Evolutionary conservation across 2,113 vertebrate species (phyloP), one percentile per base, ranked within the genome.

Genomic region (Illadopsis cleaveri): DNA sequence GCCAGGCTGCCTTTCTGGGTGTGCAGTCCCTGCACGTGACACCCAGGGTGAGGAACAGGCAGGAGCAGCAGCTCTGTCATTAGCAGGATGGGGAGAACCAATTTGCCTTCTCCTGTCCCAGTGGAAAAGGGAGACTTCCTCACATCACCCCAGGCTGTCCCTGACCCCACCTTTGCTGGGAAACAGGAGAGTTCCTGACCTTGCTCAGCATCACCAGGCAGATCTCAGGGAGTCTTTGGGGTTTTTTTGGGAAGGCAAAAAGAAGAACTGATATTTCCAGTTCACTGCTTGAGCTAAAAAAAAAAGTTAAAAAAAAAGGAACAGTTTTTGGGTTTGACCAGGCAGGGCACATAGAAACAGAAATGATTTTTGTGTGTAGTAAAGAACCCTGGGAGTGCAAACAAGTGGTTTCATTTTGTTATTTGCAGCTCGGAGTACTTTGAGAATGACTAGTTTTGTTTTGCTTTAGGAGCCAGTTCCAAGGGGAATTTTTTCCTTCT

Each of bases 381-480:
- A 8, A 53, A 62, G 71, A 50, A 70, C 35, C 14, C 20, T 77
- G 60, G 69, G 87, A 92, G 64, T 71, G 72, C 90, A 75, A 79
- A 83, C 72, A 86, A 89, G 57, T 68, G 69, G 56, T 68, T 95
- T 94, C 56, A 11, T 91, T 92, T 95, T 86, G 71, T 77, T 83
- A 9, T 54, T 83, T 92, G 53, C 45, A 58, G 64, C 86, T 83
- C 11, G 0, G 33, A 73, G 60, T 42, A 9, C 60, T 92, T 71
- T 68, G 57, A 89, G 86, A 83, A 75, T 83, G 90, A 88, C 82
- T 24, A 7, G 58, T 82, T 68, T 73, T 94, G 86, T 94, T 97
- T 94, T 92, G 76, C 48, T 91, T 84, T 64, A 37, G 68, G 75
- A 95, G 50, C 62, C 27, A 38, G 24, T 64, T 94, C 91, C 80